Evolutionary conservation across 2,888 invertebrate species (phyloP), one percentile per base, ranked within the genome.

Genomic region (Brachycybe producta): DNA sequence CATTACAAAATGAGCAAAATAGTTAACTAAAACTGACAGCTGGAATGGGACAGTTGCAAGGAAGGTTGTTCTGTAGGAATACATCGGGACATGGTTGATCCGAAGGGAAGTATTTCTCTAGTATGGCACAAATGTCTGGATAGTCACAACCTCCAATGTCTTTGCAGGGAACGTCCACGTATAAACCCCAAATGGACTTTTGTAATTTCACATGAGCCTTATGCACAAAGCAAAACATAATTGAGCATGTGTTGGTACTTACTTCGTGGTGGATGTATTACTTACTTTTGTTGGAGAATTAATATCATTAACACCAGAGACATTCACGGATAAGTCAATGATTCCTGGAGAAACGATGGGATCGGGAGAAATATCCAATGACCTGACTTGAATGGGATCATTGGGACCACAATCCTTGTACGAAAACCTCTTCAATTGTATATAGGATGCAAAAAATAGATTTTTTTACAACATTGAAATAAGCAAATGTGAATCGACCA

Each of bases 271-370:
- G n/a, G n/a, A n/a, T n/a, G n/a, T n/a, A n/a, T n/a, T 40, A 32
- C 19, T 17, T 34, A 45, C 45, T 32, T 30, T 19, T 1, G 45
- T 21, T 15, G 34, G 35, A 3, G 45, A 45, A 11, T 30, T 34
- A 19, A 45, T 45, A 13, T 30, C 21, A 21, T 34, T 34, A 13
- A n/a, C 19, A 45, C 21, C 34, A 26, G 30, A 30, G 35, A 45
- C 34, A 21, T 21, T 34, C 11, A 32, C 45, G 1, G 19, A 23
- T 19, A 32, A 28, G 11, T 21, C 26, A 13, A 34, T 13, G 5
- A 21, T 32, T 13, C 47, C 47, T 26, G 47, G 47, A 47, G 38
- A 26, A 21, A 47, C 4, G 38, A 47, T 47, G 2, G 47, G 47
- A 36, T 47, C 47, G 3, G 47, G 47, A 7, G 17, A 3, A 5